Evolutionary conservation across 1,140 invertebrate species (phyloP), one percentile per base, ranked within the genome.

Genomic region (Drosophila nigromelanica): DNA sequence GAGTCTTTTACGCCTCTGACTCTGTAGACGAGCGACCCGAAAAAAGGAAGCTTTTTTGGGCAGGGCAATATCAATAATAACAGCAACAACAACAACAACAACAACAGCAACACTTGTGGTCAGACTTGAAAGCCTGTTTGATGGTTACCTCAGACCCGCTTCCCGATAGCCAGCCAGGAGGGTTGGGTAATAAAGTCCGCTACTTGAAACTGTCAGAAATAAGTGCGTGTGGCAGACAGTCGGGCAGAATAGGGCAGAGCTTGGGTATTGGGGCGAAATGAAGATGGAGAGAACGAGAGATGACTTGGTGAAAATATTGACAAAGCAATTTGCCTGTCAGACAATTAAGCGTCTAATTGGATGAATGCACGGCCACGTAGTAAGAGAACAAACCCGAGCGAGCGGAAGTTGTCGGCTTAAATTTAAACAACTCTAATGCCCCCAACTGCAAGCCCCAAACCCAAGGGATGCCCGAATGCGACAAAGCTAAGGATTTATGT

Each of bases 331-430:
- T 89, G 83, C 85, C 79, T 89, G 83, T 89, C 83, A 89, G 85
- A 89, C 83, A 89, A 89, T 89, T 89, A 89, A 89, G 83, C 87
- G 79, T 85, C 87, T 89, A 89, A 89, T 89, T 89, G 83, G 81
- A 89, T 89, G 78, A 89, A 89, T 89, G 76, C 76, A 77, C 66
- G 70, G 69, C 67, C 50, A 78, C 66, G 78, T 76, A 74, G 64
- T 69, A 60, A 54, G 58, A 54, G 4, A n/a, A 12, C 40, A 35
- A n/a, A 10, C 10, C 10, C 3, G 3, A 30, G 48, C 18, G 14
- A 60, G 14, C 54, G 73, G 68, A 72, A 76, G 68, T 66, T 40
- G 60, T 43, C 47, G 67, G 60, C 66, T 69, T 73, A 61, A 69
- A 51, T 73, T 73, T 62, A 61, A 68, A 54, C 64, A 73, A 62